Base-by-base conservation (phyloP, 2,113 vertebrate species). In the Chiloscyllium plagiosum region DNA sequence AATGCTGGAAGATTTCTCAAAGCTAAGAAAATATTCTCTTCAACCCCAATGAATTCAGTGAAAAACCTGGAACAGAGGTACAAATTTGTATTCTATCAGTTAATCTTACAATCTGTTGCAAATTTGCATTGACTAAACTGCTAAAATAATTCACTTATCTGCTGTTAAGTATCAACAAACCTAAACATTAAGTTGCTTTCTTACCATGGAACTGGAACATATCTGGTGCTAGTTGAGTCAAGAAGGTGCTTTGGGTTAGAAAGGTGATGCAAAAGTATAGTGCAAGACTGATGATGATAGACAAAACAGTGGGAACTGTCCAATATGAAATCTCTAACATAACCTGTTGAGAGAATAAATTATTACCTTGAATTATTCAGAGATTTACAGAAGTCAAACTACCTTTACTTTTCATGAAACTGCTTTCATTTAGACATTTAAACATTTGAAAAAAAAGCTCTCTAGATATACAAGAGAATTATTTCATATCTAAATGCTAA, bases 181-280 rank as follows among this genome's bases (percentile, higher is more conserved):
- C 15, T 42, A 66, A 90, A 66, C 33, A 33, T 10, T 65, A 22
- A 93, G 37, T 93, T 37, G 6, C n/a, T 93, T 33, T 2, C 97
- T 97, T 98, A 99, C 99, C 98, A 52, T 97, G 96, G 96, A 99
- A 99, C 4, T 26, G 24, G 97, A 99, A 99, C 96, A 98, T 96
- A 0, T 15, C 2, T 0, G 98, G 98, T 0, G 97, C 96, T 0
- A 5, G 4, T 47, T 22, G 94, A 97, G 97, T 98, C 42, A 98
- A 96, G 6, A 33, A 83, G 0, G 96, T 0, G 76, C 96, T 98
- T 94, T 99, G 98, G 20, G 98, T 98, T 90, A 97, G 70, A 93
- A 96, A 97, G 2, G 97, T 98, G 33, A 97, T 96, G 89, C 98
- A 0, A 96, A 97, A 98, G 94, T 98, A 99, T 83, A 98, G 0